Evolutionary conservation across 1,140 invertebrate species (phyloP), one percentile per base, ranked within the genome.

Genomic region (Platyura marginata): DNA sequence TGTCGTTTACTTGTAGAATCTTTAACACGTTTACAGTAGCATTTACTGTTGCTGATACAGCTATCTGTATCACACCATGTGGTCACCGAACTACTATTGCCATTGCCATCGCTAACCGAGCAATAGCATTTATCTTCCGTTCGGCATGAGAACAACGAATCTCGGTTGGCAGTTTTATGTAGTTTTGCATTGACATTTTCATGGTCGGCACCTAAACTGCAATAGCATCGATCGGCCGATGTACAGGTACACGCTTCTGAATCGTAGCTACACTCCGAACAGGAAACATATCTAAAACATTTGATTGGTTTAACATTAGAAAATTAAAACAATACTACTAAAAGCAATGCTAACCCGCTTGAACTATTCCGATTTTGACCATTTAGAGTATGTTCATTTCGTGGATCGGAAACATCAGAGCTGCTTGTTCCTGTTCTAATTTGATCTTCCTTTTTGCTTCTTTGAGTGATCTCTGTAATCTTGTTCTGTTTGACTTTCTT

Each of bases 21-120:
- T 44, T 64, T 62, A 2, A 61, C 63, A 2, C 66, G 64, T 8
- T 70, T 64, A 57, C 86, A 91, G 54, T 91, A 91, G 54, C 86
- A 91, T 56, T 88, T 88, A 53, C 87, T 86, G 54, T 80, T 84
- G 44, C 86, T 85, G 0, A 80, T 73, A 56, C 85, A 89, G 49
- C 80, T 85, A 51, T 89, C 84, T 0, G 83, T 83, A 52, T 88
- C 84, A 55, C 83, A 89, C 3, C 73, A 61, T 71, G 51, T 81
- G 77, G 42, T 72, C 49, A 57, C 70, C 61, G 66, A 64, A 48
- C 45, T 42, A 21, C 40, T 46, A 2, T 55, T 62, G 2, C 61
- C 61, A 21, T 43, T 45, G 25, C 46, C 48, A 13, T 54, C 46
- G 15, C 60, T 57, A 47, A 72, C 54, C 10, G 74, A 74, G 48